phyloP scores from a whole-genome alignment of 1,140 invertebrate genomes.

The Lucilia cuprina region DNA sequence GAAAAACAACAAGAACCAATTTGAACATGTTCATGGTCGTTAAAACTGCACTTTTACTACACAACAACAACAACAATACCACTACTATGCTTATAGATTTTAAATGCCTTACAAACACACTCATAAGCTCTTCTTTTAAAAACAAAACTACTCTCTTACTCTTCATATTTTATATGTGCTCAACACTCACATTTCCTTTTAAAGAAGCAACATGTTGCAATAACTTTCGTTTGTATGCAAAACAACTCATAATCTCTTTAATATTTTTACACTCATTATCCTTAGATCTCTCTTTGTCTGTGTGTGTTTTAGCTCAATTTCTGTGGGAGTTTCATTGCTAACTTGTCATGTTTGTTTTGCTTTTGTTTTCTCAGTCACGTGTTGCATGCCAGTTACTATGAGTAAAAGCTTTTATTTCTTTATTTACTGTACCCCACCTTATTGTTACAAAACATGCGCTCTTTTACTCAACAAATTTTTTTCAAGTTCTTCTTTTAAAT shows the following conservation, averaged over 20 bases:
- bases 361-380: not conserved
- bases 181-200: not conserved
- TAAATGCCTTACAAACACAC: not conserved
- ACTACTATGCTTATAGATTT: not conserved
- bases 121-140: not conserved
- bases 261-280: not conserved
- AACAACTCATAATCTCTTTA: not conserved
- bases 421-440: not conserved
- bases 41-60: slow-evolving; percentile 15
- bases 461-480: not conserved
- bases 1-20: not conserved
- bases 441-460: not conserved
- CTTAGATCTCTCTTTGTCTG: not conserved
- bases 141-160: not conserved
- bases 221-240: not conserved
- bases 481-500: not conserved
- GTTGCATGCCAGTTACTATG: not conserved
- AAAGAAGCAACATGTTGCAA: slow-evolving; percentile 29
- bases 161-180: not conserved
- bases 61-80: not conserved
- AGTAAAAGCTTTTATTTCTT: not conserved
- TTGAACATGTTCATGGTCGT: slow-evolving; percentile 22
- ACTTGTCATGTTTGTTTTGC: not conserved
- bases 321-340: not conserved
- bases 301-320: too few species aligned